Evolutionary conservation across 2,113 vertebrate species (phyloP).

Genomic region (Menura novaehollandiae): DNA sequence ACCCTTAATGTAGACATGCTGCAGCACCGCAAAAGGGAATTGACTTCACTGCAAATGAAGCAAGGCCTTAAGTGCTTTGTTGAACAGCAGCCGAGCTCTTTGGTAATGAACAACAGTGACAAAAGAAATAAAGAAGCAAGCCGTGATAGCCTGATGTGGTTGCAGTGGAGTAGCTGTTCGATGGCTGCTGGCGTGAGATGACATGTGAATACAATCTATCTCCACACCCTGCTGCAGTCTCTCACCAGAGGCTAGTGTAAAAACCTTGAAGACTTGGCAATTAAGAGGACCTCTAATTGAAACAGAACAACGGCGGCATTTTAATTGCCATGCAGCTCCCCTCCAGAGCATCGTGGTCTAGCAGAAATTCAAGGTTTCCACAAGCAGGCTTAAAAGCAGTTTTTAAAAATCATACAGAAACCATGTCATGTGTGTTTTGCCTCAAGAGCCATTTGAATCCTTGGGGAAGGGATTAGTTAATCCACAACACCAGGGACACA

Average conservation of each 20-base stretch:
- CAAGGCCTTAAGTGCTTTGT: slow-evolving; percentile 54
- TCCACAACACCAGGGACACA: neutral
- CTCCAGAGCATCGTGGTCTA: neutral
- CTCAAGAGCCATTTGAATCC: neutral
- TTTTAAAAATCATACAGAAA: neutral
- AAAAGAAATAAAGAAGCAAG: slow-evolving; percentile 35
- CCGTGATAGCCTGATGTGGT: neutral
- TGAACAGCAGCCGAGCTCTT: slow-evolving; percentile 57
- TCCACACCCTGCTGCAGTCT: neutral
- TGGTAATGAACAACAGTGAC: slow-evolving; percentile 41
- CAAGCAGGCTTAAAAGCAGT: neutral
- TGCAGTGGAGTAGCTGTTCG: neutral
- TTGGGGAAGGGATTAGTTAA: neutral
- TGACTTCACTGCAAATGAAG: slow-evolving; percentile 30
- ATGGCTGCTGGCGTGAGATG: neutral
- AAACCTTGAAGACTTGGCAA: slow-evolving; percentile 52
- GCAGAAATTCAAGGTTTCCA: neutral
- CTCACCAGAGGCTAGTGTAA: slow-evolving; percentile 44
- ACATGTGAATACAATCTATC: neutral
- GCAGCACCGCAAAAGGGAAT: neutral
- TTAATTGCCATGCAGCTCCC: slow-evolving; percentile 15
- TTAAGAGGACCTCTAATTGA: slow-evolving; percentile 46
- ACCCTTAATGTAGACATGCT: slow-evolving; percentile 14
- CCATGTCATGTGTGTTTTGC: neutral
- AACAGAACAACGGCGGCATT: slow-evolving; percentile 6